Percentiles rank a stretch among this genome's conserved stretches.
Conservation (phyloP, 2,888 invertebrate genomes). For the Lasioglossum pauxillum region DNA sequence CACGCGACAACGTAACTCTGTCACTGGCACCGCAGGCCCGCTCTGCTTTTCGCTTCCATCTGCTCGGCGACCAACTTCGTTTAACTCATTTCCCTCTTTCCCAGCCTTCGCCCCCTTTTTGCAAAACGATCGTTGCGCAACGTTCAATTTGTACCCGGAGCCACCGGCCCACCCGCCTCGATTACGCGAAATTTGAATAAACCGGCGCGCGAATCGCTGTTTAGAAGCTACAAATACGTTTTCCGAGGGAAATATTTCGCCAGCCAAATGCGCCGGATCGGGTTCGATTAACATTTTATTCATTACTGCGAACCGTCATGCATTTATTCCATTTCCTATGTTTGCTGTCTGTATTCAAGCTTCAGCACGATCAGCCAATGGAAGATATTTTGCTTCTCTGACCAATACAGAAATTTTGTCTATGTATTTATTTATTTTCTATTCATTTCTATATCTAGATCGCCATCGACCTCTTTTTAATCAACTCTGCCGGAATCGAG, state of each 20-base stretch:
- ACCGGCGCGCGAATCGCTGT: background rate
- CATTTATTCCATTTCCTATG: background rate
- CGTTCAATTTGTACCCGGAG: background rate
- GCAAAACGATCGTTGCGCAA: constrained; percentile 21
- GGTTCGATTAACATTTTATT: background rate
- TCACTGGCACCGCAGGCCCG: constrained; percentile 75
- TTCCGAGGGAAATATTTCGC: background rate
- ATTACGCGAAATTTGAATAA: constrained; percentile 2
- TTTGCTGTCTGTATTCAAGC: background rate
- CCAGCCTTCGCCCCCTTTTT: constrained; percentile 25
- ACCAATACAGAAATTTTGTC: background rate
- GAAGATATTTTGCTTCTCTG: background rate
- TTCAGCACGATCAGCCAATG: background rate
- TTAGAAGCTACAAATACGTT: background rate
- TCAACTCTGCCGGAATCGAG: background rate
- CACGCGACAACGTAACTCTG: constrained; percentile 80
- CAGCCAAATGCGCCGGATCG: background rate
- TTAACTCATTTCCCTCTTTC: constrained; percentile 61
- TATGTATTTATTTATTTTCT: no score
- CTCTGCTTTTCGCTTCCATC: constrained; percentile 55
- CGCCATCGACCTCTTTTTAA: background rate
- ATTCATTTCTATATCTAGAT: no score
- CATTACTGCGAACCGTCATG: background rate
- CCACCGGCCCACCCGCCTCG: background rate
- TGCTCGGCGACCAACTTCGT: constrained; percentile 45